These are phyloP conservation scores for Galerucella pusilla DNA, from an alignment of 2,888 invertebrate genomes.

Conservation along the genomic window DNA sequence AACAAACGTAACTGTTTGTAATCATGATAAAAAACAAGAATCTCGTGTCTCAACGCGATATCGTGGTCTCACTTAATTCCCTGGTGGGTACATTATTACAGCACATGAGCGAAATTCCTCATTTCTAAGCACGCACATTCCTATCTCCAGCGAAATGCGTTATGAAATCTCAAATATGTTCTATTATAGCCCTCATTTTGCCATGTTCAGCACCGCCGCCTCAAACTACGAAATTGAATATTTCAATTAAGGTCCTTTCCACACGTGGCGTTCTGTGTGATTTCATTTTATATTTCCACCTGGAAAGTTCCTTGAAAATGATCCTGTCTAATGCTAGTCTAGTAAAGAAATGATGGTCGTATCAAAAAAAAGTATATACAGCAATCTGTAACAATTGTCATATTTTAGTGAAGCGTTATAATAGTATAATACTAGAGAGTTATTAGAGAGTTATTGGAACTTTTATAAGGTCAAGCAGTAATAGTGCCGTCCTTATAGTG, in stretches of 20 bases:
- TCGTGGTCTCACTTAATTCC: slow-evolving; percentile 36
- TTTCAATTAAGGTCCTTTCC: slow-evolving; percentile 28
- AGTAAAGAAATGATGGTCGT: background rate
- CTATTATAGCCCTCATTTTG: slow-evolving; percentile 9
- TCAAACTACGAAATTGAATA: slow-evolving; percentile 19
- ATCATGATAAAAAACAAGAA: slow-evolving; percentile 28
- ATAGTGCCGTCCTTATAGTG: no score
- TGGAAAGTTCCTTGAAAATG: slow-evolving; percentile 3
- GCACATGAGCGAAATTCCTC: slow-evolving; percentile 34
- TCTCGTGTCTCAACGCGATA: slow-evolving; percentile 31
- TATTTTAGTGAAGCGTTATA: no score
- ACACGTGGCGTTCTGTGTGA: slow-evolving; percentile 14
- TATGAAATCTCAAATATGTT: slow-evolving; percentile 36
- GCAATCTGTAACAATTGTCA: no score
- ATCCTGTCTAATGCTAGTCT: background rate
- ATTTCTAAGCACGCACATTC: slow-evolving; percentile 34
- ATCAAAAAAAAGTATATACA: no score
- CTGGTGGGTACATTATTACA: slow-evolving; percentile 34
- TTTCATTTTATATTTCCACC: slow-evolving; percentile 14
- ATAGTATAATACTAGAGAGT: no score
- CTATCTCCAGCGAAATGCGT: slow-evolving; percentile 32
- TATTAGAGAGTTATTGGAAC: no score
- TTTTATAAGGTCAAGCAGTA: no score
- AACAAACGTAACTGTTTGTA: slow-evolving; percentile 14
- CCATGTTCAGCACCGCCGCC: background rate